Evolutionary conservation across 2,113 vertebrate species (phyloP), one percentile per base, ranked within the genome.

Genomic region (Falco punctatus): DNA sequence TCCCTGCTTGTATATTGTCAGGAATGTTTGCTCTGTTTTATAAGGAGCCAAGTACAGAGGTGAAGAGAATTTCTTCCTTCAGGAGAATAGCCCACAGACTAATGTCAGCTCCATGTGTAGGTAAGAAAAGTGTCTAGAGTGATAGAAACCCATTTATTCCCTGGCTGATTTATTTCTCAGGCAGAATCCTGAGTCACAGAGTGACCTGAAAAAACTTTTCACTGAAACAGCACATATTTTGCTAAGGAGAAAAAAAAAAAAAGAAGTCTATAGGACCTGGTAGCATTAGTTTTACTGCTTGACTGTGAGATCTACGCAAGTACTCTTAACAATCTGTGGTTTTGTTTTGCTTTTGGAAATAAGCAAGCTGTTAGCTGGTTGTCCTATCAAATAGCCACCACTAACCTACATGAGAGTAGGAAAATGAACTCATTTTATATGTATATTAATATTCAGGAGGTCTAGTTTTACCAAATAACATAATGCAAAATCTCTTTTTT

Each of bases 291-390:
- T 91, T 88, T 84, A 52, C 40, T 51, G 27, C 38, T 92, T 66
- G 48, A 13, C 62, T 80, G 28, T 32, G 38, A 91, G 33, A 72
- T 70, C 42, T 42, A 15, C 27, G 18, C 10, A 71, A 66, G 14
- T 74, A 24, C 38, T 42, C 24, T 65, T 67, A 69, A 40, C 9
- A 62, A 32, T 64, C 23, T 86, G 55, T 3, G 5, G 46, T 42
- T 94, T 66, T 86, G 18, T 62, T 90, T 93, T 81, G 35, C 35
- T 89, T 91, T 93, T 88, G 75, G 75, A 96, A 90, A 91, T 51
- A 80, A 81, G 33, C 27, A 74, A 32, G 91, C 61, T 38, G 66
- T 88, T 78, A 67, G 6, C 40, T 78, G 57, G 3, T 65, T 72
- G 30, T 81, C 30, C 23, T 81, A 10, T 75, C 52, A 78, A 74